Conservation (phyloP, 1,140 invertebrate genomes). For the Drosophila sp. region DNA sequence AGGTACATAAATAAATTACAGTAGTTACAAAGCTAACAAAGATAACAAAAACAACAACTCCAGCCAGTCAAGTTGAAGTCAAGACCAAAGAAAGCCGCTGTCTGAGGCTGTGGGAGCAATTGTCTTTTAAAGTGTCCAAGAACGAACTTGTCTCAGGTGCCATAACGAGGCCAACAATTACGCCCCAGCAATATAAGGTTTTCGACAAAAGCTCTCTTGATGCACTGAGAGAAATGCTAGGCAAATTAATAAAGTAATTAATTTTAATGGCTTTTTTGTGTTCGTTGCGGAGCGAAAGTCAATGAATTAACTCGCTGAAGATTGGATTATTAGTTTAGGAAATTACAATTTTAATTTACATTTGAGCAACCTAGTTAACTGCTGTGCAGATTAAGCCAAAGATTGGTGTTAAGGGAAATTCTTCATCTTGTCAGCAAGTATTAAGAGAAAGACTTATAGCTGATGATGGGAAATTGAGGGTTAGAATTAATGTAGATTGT, state of each 20-base stretch:
- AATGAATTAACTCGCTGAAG: slow-evolving; percentile 41
- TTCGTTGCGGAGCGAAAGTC: slow-evolving; percentile 53
- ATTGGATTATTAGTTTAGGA: slow-evolving; percentile 66
- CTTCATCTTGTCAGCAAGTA: slow-evolving; percentile 1
- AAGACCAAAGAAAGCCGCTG: slow-evolving; percentile 69
- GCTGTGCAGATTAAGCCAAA: slow-evolving; percentile 34
- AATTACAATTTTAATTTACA: slow-evolving; percentile 65
- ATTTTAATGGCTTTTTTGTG: slow-evolving; percentile 9
- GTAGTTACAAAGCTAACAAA: slow-evolving; percentile 51
- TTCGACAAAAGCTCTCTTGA: slow-evolving; percentile 28
- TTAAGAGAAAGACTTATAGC: slow-evolving; percentile 10
- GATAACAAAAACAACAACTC: slow-evolving; percentile 46
- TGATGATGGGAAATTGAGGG: slow-evolving; percentile 17
- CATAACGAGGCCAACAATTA: slow-evolving; percentile 74
- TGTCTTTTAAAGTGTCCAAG: slow-evolving; percentile 68
- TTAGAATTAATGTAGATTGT: not conserved
- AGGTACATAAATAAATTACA: slow-evolving; percentile 70
- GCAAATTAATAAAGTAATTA: slow-evolving; percentile 67
- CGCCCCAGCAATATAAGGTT: slow-evolving; percentile 70
- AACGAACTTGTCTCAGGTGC: slow-evolving; percentile 56
- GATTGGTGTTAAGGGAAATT: slow-evolving; percentile 18
- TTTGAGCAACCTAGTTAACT: slow-evolving; percentile 57
- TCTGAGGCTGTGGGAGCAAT: slow-evolving; percentile 72
- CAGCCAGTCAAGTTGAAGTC: slow-evolving; percentile 23
- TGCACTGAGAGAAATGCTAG: slow-evolving; percentile 61